Evolutionary conservation across 1,140 invertebrate genomes (phyloP).

Genomic region (Leptinotarsa undecemlineata): DNA sequence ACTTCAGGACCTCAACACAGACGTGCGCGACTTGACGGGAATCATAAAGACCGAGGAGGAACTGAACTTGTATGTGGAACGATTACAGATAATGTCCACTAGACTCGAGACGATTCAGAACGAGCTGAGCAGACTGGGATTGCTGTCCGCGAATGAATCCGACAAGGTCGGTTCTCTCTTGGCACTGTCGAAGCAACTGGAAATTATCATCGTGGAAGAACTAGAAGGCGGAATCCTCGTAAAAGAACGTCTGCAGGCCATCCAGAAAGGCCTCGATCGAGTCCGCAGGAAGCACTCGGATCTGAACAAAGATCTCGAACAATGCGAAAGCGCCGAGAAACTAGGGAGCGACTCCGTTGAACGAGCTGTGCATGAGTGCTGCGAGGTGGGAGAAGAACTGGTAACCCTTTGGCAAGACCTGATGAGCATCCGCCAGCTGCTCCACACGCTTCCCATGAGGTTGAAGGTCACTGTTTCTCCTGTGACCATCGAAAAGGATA

Average conservation of each 20-base stretch:
- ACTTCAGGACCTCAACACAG: conserved; percentile 67
- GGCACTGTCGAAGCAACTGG: conserved; percentile 68
- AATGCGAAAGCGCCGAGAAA: conserved; percentile 71
- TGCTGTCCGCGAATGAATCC: conserved; percentile 71
- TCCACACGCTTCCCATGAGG: conserved; percentile 74
- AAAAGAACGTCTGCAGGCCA: conserved; percentile 69
- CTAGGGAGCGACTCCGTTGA: conserved; percentile 73
- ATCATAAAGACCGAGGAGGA: conserved; percentile 82
- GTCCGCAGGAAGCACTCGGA: conserved; percentile 69
- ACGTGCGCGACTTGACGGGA: conserved; percentile 71
- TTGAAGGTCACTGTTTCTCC: conserved; percentile 74
- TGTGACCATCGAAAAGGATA: conserved; percentile 71
- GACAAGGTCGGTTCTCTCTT: conserved; percentile 74
- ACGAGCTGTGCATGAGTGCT: conserved; percentile 68
- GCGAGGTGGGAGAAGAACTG: conserved; percentile 67
- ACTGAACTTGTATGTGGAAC: conserved; percentile 76
- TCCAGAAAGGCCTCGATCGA: conserved; percentile 69
- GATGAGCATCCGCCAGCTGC: conserved; percentile 70
- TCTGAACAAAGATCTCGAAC: conserved; percentile 66
- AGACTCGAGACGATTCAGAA: conserved; percentile 77
- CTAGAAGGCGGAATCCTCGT: conserved; percentile 70
- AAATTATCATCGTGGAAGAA: conserved; percentile 73
- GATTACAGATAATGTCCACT: conserved; percentile 73
- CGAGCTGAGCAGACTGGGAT: conserved; percentile 72
- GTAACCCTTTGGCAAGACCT: conserved; percentile 74